Evolutionary conservation across 2,113 vertebrate species (phyloP).

Genomic region (Rhineura floridana): DNA sequence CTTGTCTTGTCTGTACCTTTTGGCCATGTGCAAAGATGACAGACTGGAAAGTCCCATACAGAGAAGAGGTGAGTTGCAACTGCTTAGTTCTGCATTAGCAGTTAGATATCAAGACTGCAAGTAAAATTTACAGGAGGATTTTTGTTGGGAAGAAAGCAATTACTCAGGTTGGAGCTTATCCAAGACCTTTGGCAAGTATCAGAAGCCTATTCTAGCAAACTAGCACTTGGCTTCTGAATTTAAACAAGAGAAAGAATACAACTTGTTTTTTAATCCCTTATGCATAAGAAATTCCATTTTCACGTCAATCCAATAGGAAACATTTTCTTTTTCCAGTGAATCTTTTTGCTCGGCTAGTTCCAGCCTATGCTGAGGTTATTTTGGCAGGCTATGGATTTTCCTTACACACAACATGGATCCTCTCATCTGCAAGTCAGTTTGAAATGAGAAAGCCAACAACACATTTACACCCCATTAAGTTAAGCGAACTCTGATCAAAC

Average conservation of each 20-base stretch:
- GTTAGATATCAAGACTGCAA: background rate
- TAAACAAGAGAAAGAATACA: background rate
- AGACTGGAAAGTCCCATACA: background rate
- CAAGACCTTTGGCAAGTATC: conserved; percentile 5
- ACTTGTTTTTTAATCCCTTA: conserved; percentile 3
- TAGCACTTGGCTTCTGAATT: background rate
- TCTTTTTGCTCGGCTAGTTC: conserved; percentile 17
- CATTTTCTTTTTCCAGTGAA: background rate
- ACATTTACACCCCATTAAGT: conserved; percentile 28
- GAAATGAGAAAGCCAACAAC: conserved; percentile 2
- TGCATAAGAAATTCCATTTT: background rate
- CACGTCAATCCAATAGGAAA: background rate
- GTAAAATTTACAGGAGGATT: background rate
- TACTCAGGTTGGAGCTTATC: background rate
- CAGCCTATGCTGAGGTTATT: conserved; percentile 33
- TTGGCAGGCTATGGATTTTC: conserved; percentile 44
- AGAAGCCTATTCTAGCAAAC: conserved; percentile 8
- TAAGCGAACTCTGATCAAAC: conserved; percentile 39
- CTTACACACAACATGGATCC: conserved; percentile 4
- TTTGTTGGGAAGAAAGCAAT: background rate
- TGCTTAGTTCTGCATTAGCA: background rate
- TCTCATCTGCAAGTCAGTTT: conserved; percentile 29
- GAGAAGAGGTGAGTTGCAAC: background rate
- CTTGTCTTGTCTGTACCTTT: background rate
- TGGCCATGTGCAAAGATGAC: background rate